phyloP scores from a whole-genome alignment of 1,140 invertebrate genomes.

The Pristionchus pacificus region DNA sequence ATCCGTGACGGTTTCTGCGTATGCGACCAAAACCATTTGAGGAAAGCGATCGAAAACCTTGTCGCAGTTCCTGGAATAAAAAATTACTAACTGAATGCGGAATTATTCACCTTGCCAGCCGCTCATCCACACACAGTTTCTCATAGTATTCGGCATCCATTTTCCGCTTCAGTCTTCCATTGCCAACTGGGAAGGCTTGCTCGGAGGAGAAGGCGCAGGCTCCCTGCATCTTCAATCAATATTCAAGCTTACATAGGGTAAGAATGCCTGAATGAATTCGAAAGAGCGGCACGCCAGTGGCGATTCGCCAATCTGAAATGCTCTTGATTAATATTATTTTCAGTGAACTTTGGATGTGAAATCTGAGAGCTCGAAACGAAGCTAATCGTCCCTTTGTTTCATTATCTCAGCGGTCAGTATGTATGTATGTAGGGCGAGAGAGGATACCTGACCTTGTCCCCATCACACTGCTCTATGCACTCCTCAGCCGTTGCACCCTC shows the following conservation, averaged over 20 bases:
- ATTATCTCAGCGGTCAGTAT: not conserved
- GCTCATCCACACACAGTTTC: conserved; percentile 51
- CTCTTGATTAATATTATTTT: no score
- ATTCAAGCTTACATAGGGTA: no score
- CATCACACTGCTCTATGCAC: conserved; percentile 43
- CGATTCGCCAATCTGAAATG: not conserved
- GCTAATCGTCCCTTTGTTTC: no score
- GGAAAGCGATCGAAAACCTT: conserved; percentile 49
- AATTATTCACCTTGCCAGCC: conserved; percentile 40
- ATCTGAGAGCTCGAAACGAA: no score
- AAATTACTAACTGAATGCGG: no score
- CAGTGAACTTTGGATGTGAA: no score
- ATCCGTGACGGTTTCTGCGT: conserved; percentile 56
- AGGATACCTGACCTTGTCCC: conserved; percentile 29
- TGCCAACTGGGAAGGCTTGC: conserved; percentile 53
- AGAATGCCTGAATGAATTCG: not conserved
- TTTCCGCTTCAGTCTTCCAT: conserved; percentile 50
- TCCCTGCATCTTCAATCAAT: no score
- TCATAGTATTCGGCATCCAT: conserved; percentile 50
- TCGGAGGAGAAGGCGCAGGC: conserved; percentile 50
- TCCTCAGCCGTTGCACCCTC: conserved; percentile 36
- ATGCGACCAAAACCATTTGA: conserved; percentile 57
- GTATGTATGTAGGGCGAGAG: no score
- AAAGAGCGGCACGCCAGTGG: conserved; percentile 13
- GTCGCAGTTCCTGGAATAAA: conserved; percentile 44